Evolutionary conservation across 2,113 vertebrate species (phyloP).

Genomic region (Uria aalge): DNA sequence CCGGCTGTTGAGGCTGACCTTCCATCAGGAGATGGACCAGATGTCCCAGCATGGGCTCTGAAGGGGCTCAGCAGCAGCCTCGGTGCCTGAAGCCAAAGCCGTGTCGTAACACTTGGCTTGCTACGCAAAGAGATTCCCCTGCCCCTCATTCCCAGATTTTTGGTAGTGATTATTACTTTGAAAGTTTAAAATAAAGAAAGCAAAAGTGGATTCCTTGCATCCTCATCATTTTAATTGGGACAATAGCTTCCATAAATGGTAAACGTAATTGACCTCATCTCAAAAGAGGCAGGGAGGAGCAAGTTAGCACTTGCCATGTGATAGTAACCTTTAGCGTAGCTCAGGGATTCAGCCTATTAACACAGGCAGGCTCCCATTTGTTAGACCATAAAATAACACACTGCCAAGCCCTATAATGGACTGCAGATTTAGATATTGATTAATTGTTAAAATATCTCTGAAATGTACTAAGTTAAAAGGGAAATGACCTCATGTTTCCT

Average conservation of each 20-base stretch:
- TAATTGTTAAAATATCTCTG: constrained; percentile 15
- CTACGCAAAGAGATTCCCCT: not conserved
- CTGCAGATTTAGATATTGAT: constrained; percentile 29
- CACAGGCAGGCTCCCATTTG: not conserved
- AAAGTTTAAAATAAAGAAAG: not conserved
- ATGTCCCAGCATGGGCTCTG: not conserved
- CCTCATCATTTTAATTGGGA: not conserved
- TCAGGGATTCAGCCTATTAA: not conserved
- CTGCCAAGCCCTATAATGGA: not conserved
- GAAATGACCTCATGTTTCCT: constrained; percentile 24
- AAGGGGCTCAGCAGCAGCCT: not conserved
- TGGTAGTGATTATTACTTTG: not conserved
- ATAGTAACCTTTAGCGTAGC: not conserved
- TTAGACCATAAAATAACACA: not conserved
- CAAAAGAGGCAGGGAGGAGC: not conserved
- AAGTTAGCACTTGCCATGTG: not conserved
- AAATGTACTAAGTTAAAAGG: not conserved
- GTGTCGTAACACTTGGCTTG: constrained; percentile 22
- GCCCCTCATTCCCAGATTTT: not conserved
- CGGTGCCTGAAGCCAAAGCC: not conserved
- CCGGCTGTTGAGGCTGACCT: not conserved
- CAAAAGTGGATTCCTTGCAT: not conserved
- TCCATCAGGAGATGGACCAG: not conserved
- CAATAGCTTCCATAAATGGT: not conserved
- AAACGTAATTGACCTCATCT: not conserved